Percentiles rank a stretch among this genome's conserved stretches.
These are phyloP conservation scores for Prorops nasuta DNA, from an alignment of 1,140 invertebrate genomes.

Conservation along the genomic window DNA sequence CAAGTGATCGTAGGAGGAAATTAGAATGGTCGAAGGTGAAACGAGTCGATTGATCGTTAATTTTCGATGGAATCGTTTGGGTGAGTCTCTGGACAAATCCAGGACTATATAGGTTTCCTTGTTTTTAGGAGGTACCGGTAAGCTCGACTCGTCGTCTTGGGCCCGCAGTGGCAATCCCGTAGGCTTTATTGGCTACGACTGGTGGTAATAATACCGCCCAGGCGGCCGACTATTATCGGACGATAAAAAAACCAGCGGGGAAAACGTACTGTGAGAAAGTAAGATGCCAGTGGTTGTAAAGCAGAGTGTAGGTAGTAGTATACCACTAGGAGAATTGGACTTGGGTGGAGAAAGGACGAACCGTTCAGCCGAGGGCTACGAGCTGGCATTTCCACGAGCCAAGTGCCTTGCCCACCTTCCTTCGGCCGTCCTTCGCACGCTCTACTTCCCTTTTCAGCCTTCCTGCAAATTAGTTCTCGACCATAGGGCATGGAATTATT, in stretches of 20 bases:
- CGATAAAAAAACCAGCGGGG: slow-evolving; percentile 27
- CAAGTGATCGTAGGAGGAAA: too few species aligned
- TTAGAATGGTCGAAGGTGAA: too few species aligned
- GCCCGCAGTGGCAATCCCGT: slow-evolving; percentile 6
- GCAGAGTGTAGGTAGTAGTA: too few species aligned
- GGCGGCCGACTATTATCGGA: slow-evolving; percentile 19
- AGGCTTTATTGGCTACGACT: slow-evolving; percentile 24
- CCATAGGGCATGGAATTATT: slow-evolving; percentile 37
- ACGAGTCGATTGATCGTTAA: background rate
- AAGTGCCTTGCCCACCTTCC: too few species aligned
- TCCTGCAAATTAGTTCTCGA: slow-evolving; percentile 38
- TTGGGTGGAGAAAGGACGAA: background rate
- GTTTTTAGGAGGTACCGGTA: background rate
- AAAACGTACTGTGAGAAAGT: slow-evolving; percentile 21
- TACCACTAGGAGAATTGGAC: background rate
- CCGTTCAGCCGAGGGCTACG: background rate
- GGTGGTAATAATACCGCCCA: slow-evolving; percentile 1
- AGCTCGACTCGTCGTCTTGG: background rate
- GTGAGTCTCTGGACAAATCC: background rate
- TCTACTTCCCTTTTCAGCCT: slow-evolving; percentile 13
- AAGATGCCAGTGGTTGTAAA: too few species aligned
- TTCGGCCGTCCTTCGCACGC: slow-evolving; percentile 11
- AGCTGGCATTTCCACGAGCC: too few species aligned
- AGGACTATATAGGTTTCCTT: background rate
- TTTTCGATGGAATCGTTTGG: background rate